phyloP scores from a whole-genome alignment of 2,797 vertebrate genomes.

The Cercopithecus diana region DNA sequence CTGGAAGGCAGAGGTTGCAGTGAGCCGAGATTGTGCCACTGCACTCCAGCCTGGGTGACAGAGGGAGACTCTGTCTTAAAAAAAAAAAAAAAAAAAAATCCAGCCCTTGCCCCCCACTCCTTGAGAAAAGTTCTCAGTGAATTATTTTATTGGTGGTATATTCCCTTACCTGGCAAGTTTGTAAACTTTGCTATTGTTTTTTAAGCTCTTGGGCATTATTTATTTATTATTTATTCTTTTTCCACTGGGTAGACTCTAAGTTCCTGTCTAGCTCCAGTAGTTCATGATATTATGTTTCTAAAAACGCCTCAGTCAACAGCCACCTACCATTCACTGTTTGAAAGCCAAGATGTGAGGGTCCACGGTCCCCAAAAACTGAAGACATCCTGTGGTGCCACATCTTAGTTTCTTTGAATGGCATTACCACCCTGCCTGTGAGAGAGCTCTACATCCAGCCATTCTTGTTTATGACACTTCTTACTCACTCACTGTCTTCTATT shows the following conservation, averaged over 20 bases:
- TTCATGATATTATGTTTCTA: neutral
- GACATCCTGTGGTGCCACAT: neutral
- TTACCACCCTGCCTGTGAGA: neutral
- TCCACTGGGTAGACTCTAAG: neutral
- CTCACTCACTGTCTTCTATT: neutral
- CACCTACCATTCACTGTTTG: neutral
- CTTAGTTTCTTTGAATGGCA: neutral
- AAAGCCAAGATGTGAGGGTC: neutral
- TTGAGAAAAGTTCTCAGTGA: neutral
- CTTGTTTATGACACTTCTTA: neutral
- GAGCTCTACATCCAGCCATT: neutral
- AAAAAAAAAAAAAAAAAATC: neutral
- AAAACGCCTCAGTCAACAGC: neutral
- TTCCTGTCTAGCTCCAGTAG: neutral
- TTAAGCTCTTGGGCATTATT: neutral
- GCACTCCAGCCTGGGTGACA: too few relatives aligned
- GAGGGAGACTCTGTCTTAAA: too few relatives aligned
- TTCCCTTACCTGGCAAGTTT: neutral
- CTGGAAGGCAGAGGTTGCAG: too few relatives aligned
- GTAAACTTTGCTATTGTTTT: neutral
- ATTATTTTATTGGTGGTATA: neutral
- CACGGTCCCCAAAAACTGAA: neutral
- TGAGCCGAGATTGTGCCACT: too few relatives aligned
- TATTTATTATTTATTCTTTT: neutral
- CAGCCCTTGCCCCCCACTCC: too few relatives aligned